Conservation (phyloP, 1,140 invertebrate species). For the Lordiphosa mommai region DNA sequence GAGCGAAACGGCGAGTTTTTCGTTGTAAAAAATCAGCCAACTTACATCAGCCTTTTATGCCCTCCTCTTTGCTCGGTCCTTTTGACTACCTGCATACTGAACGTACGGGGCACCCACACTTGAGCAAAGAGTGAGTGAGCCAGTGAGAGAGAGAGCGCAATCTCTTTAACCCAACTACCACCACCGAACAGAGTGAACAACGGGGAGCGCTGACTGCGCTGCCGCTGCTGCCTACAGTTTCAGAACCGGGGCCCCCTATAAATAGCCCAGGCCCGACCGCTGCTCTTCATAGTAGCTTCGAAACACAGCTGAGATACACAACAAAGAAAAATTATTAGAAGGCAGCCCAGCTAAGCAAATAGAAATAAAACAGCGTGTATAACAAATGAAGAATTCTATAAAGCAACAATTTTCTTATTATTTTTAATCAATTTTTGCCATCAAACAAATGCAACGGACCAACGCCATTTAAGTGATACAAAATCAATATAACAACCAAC, state of each 20-base stretch:
- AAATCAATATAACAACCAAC: conserved; percentile 41
- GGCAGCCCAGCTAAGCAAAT: conserved; percentile 53
- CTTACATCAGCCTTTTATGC: conserved; percentile 62
- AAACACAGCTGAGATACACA: conserved; percentile 69
- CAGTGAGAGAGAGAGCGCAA: neutral
- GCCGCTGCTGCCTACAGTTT: neutral
- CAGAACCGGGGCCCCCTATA: conserved; percentile 41
- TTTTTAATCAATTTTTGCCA: conserved; percentile 61
- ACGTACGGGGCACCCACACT: neutral
- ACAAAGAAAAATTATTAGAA: conserved; percentile 29
- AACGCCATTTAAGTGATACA: conserved; percentile 78
- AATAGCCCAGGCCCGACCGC: conserved; percentile 36
- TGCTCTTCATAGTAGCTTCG: conserved; percentile 74
- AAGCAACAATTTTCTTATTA: conserved; percentile 46
- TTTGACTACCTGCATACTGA: neutral
- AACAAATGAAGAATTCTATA: conserved; percentile 77
- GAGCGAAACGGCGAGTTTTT: conserved; percentile 2
- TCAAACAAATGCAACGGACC: conserved; percentile 79
- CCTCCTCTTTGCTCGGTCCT: conserved; percentile 12
- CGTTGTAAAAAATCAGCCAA: conserved; percentile 46
- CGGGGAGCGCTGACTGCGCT: conserved; percentile 4
- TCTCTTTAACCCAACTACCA: neutral
- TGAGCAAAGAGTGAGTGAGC: neutral
- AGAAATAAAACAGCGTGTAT: conserved; percentile 18
- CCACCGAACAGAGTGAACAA: conserved; percentile 1